phyloP scores from a whole-genome alignment of 1,140 invertebrate species.

The Euwallacea fornicatus region DNA sequence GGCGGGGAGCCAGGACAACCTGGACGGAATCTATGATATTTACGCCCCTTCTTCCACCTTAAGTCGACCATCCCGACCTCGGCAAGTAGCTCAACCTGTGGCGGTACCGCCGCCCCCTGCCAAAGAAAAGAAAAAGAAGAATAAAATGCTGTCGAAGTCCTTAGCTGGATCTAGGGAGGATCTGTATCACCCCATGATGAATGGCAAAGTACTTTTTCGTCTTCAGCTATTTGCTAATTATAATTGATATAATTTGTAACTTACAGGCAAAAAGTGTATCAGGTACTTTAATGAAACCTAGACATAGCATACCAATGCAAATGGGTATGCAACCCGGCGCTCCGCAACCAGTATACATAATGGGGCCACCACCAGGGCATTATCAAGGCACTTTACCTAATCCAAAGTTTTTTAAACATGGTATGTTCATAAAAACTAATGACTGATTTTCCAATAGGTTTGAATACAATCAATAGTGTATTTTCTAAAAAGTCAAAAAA shows the following conservation, averaged over 20 bases:
- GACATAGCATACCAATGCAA: slow-evolving; percentile 40
- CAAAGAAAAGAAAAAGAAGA: slow-evolving; percentile 63
- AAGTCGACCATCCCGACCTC: slow-evolving; percentile 72
- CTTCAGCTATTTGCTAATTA: not conserved
- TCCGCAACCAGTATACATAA: slow-evolving; percentile 53
- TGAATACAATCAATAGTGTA: too few species aligned
- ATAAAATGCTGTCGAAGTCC: slow-evolving; percentile 56
- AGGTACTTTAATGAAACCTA: slow-evolving; percentile 52
- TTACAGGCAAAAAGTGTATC: slow-evolving; percentile 49
- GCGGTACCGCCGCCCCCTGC: slow-evolving; percentile 76
- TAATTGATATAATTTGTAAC: not conserved
- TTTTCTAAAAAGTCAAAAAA: too few species aligned
- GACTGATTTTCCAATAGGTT: too few species aligned
- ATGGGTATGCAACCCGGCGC: slow-evolving; percentile 37
- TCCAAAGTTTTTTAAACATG: slow-evolving; percentile 53
- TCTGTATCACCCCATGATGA: slow-evolving; percentile 54
- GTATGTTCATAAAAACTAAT: slow-evolving; percentile 23
- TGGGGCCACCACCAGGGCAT: slow-evolving; percentile 47
- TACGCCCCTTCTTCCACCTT: slow-evolving; percentile 69
- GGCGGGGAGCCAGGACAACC: slow-evolving; percentile 75
- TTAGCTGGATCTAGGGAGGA: slow-evolving; percentile 56
- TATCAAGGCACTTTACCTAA: slow-evolving; percentile 49
- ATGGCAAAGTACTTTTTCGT: slow-evolving; percentile 48
- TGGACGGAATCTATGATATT: slow-evolving; percentile 72
- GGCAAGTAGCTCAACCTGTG: slow-evolving; percentile 76